Evolutionary conservation across 2,113 vertebrate species (phyloP), one percentile per base, ranked within the genome.

Genomic region (Antigone vipio): DNA sequence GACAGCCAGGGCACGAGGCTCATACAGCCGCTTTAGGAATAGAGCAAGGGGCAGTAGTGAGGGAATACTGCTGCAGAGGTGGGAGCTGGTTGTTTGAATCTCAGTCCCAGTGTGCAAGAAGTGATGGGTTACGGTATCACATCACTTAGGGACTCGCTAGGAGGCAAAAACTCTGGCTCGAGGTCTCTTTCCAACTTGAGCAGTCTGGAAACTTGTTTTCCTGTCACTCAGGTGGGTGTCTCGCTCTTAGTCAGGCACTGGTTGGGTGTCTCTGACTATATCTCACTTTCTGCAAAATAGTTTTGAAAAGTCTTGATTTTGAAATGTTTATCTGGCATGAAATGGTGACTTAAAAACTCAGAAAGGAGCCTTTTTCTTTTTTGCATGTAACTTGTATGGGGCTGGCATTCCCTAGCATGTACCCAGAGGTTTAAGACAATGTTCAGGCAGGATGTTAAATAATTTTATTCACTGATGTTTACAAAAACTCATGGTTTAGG

Each of bases 391-490:
- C 11, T 68, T 82, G 58, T 68, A 34, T 40, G 58, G 45, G 35
- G 13, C 58, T 87, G 68, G 47, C 47, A 60, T 81, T 92, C 47
- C 9, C 50, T 59, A 5, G 4, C 0, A 0, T 47, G 49, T 87
- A 75, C n/a, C 38, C 77, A 73, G 91, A 95, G 66, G 49, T 82
- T 82, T 92, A 76, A 84, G 88, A 83, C 84, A 94, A 74, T 88
- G 63, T 94, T 94, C 69, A 92, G 58, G 50, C 74, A 93, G 84
- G 84, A 93, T 93, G 58, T 92, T 92, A 88, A 94, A 92, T 92
- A 92, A 88, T 84, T 86, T 93, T 92, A 58, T 96, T 94, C 59
- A 69, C 49, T 85, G 32, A 92, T 90, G 85, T 96, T 97, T 96
- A 91, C 66, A 72, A 82, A 97, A 88, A 76, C 74, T 47, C 74